A percentile compares a stretch with the other conserved stretches of the same genome.
These are phyloP conservation scores for Liolophura sinensis DNA, from an alignment of 1,140 invertebrate genomes.

Conservation along the genomic window DNA sequence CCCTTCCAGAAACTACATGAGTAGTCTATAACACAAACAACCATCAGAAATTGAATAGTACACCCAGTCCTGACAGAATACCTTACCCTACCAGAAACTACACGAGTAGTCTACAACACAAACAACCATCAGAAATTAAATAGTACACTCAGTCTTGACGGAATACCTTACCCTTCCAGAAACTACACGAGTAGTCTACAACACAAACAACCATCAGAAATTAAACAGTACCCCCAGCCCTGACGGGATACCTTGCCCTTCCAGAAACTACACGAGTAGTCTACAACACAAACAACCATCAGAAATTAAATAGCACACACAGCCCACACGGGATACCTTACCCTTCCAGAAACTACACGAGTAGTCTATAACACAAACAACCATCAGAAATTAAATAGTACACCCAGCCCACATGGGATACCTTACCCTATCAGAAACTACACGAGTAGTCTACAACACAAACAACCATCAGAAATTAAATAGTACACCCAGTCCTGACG, in stretches of 20 bases:
- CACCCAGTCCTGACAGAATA: constrained; percentile 88
- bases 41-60: constrained; percentile 61
- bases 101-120: constrained; percentile 59
- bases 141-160: constrained; percentile 91
- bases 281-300: constrained; percentile 19
- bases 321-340: constrained; percentile 87
- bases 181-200: constrained; percentile 72
- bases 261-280: constrained; percentile 77
- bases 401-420: constrained; percentile 88
- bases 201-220: neutral
- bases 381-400: constrained; percentile 51
- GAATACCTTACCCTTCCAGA: constrained; percentile 89
- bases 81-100: constrained; percentile 86
- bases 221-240: constrained; percentile 79
- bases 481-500: constrained; percentile 87
- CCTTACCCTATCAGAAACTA: constrained; percentile 86
- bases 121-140: neutral
- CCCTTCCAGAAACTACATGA: constrained; percentile 83
- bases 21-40: constrained; percentile 47
- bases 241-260: constrained; percentile 84
- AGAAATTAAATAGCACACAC: constrained; percentile 66
- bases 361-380: constrained; percentile 46
- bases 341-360: constrained; percentile 84
- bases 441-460: constrained; percentile 59
- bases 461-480: neutral